Conservation (phyloP, 92 coral and sea anemone genomes). For the Porites rus region DNA sequence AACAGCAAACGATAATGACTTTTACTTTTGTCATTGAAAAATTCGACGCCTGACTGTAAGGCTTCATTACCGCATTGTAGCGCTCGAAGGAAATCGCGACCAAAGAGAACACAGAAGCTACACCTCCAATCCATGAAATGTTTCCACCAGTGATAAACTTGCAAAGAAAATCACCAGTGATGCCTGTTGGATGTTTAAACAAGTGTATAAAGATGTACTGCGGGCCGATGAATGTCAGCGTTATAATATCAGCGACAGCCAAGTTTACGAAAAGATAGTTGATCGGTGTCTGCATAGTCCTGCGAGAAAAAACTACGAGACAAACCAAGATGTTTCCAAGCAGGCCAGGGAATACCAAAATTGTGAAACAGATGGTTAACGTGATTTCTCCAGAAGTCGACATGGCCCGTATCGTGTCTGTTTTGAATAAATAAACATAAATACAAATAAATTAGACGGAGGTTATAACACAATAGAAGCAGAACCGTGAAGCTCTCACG, state of each 20-base stretch:
- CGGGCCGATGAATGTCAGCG: slow-evolving; percentile 26
- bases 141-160: slow-evolving; percentile 62
- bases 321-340: slow-evolving; percentile 55
- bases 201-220: slow-evolving; percentile 44
- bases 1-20: not conserved
- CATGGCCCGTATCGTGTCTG: not conserved
- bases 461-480: not conserved
- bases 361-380: not conserved
- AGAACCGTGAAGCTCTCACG: not conserved
- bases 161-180: slow-evolving; percentile 39
- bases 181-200: slow-evolving; percentile 45
- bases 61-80: slow-evolving; percentile 45
- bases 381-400: not conserved
- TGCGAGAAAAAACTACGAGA: slow-evolving; percentile 26
- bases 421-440: not conserved
- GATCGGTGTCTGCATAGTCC: slow-evolving; percentile 55
- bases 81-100: slow-evolving; percentile 58
- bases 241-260: slow-evolving; percentile 50
- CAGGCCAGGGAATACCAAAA: slow-evolving; percentile 33
- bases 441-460: not conserved
- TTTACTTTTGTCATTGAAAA: not conserved
- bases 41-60: slow-evolving; percentile 23
- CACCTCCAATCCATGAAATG: slow-evolving; percentile 65
- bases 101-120: slow-evolving; percentile 56
- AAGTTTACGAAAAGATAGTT: slow-evolving; percentile 55